These are phyloP conservation scores for Erinaceus europaeus DNA, from an alignment of 2,113 vertebrate genomes.

Conservation along the genomic window DNA sequence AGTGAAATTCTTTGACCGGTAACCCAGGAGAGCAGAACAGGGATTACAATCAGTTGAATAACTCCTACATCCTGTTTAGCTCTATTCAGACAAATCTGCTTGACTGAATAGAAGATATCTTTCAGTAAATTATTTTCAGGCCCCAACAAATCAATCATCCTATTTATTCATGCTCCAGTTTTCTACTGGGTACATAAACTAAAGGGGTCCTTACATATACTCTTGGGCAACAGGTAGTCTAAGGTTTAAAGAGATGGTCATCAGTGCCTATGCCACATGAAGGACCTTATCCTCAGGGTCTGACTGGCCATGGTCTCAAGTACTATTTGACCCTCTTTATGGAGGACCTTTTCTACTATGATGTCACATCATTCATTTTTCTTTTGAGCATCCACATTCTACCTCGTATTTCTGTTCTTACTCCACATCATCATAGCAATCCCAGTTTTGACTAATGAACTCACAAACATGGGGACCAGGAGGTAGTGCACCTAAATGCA, in stretches of 20 bases:
- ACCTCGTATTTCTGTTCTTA: background rate
- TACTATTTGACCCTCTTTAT: background rate
- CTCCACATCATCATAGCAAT: background rate
- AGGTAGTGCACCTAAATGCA: too few species aligned
- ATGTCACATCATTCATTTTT: background rate
- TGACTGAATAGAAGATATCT: background rate
- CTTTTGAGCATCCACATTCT: background rate
- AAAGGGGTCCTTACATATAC: background rate
- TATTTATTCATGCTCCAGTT: background rate
- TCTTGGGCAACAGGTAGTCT: background rate
- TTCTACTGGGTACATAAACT: background rate
- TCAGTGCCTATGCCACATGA: background rate
- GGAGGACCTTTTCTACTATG: background rate
- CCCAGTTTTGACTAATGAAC: background rate
- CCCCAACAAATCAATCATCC: background rate
- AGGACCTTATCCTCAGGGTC: background rate
- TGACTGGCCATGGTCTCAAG: rapidly evolving
- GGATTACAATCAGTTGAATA: rapidly evolving
- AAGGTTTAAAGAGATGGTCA: background rate
- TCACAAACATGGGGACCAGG: background rate
- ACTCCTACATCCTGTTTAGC: background rate
- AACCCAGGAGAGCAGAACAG: background rate
- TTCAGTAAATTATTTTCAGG: background rate
- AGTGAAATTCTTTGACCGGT: background rate
- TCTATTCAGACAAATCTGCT: background rate